A percentile compares a stretch with the other conserved stretches of the same genome.
These are phyloP conservation scores for Lutra lutra DNA, from an alignment of 2,797 vertebrate genomes.

Conservation along the genomic window DNA sequence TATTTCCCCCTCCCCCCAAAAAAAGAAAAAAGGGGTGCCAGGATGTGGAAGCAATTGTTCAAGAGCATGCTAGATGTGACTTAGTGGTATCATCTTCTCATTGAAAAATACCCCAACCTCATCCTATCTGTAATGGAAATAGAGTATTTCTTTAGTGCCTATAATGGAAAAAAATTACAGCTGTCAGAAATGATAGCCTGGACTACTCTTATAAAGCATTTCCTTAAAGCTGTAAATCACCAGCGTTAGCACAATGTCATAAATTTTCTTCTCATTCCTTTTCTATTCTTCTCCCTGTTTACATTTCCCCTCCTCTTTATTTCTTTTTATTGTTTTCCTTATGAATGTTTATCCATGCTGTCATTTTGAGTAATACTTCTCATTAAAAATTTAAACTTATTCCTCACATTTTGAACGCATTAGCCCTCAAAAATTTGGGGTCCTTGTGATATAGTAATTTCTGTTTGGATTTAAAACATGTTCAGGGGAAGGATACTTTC, in stretches of 20 bases:
- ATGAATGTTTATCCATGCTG: conserved; percentile 23
- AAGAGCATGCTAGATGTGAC: not conserved
- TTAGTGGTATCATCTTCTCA: not conserved
- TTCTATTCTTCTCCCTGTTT: conserved; percentile 31
- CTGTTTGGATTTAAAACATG: conserved; percentile 24
- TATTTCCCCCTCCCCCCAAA: not conserved
- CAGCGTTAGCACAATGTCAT: not conserved
- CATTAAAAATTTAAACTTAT: conserved; percentile 47
- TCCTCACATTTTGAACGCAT: conserved; percentile 21
- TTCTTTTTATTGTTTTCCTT: conserved; percentile 51
- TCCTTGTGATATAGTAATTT: not conserved
- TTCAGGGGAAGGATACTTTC: not conserved
- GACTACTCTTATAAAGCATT: conserved; percentile 53
- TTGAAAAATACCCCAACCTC: conserved; percentile 41
- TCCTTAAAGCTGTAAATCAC: conserved; percentile 60
- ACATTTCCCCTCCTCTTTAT: not conserved
- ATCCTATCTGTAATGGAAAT: conserved; percentile 52
- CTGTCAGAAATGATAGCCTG: conserved; percentile 63
- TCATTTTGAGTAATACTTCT: conserved; percentile 62
- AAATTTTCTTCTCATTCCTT: conserved; percentile 47
- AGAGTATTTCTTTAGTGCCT: conserved; percentile 55
- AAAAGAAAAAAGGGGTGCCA: not conserved
- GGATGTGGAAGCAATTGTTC: not conserved
- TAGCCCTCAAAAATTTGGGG: conserved; percentile 22
- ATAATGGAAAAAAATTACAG: conserved; percentile 61